Evolutionary conservation across 2,797 vertebrate species (phyloP).

Genomic region (Melopsittacus undulatus): DNA sequence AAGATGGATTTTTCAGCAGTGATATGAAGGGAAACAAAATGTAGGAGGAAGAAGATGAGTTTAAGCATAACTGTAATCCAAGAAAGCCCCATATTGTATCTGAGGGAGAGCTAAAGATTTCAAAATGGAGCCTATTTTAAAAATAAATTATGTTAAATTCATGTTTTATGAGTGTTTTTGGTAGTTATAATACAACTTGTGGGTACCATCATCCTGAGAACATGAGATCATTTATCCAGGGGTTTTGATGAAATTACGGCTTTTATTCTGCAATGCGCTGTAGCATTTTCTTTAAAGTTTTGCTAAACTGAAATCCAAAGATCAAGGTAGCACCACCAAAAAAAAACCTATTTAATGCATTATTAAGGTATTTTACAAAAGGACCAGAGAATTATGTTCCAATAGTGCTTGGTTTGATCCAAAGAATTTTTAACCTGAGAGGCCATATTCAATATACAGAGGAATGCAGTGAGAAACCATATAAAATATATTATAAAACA

Average conservation of each 20-base stretch:
- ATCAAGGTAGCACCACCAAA: not conserved
- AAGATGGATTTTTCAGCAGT: slow-evolving; percentile 24
- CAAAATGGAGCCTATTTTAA: slow-evolving; percentile 1
- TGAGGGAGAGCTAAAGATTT: not conserved
- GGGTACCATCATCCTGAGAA: not conserved
- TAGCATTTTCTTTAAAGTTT: slow-evolving; percentile 13
- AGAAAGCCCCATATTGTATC: not conserved
- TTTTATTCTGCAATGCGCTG: not conserved
- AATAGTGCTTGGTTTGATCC: not conserved
- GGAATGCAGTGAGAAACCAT: not conserved
- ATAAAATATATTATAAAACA: not conserved
- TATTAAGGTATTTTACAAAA: not conserved
- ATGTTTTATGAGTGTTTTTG: slow-evolving; percentile 4
- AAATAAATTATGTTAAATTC: slow-evolving; percentile 7
- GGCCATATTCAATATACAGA: not conserved
- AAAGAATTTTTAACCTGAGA: not conserved
- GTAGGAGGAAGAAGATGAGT: slow-evolving; percentile 4
- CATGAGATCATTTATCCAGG: not conserved
- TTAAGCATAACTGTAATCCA: not conserved
- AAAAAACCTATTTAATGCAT: not conserved
- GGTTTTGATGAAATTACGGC: not conserved
- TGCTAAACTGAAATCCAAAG: not conserved
- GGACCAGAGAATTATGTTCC: not conserved
- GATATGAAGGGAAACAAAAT: slow-evolving; percentile 31
- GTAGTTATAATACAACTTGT: not conserved